phyloP scores from a whole-genome alignment of 2,113 vertebrate genomes.

The Rhynchomys soricoides region DNA sequence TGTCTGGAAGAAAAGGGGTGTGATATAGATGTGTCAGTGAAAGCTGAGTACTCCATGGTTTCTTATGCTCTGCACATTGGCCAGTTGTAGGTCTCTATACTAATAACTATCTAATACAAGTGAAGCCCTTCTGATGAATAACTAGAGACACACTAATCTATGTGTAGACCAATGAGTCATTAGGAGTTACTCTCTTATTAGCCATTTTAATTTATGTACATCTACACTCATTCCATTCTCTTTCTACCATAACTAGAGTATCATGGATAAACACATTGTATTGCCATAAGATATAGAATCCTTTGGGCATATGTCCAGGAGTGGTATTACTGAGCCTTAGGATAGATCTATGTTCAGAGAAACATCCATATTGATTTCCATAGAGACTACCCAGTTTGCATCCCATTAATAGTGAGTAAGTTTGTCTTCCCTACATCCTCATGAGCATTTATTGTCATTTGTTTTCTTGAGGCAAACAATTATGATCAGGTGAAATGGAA shows the following conservation, averaged over 20 bases:
- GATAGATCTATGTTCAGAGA: background rate
- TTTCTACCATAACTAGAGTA: background rate
- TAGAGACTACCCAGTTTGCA: background rate
- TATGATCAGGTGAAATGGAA: background rate
- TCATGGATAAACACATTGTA: background rate
- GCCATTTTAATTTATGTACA: background rate
- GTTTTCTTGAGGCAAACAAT: background rate
- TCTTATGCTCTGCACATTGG: background rate
- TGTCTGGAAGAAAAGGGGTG: background rate
- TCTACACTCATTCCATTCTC: background rate
- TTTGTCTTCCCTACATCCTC: background rate
- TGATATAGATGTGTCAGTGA: background rate
- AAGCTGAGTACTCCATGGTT: background rate
- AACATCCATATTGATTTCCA: background rate
- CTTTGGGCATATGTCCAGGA: background rate
- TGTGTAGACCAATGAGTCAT: background rate
- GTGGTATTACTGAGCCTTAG: background rate
- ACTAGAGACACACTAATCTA: background rate
- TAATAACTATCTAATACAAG: background rate
- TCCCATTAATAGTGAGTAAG: background rate
- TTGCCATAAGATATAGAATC: background rate
- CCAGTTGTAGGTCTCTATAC: background rate
- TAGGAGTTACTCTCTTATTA: background rate
- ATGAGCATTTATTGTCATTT: background rate
- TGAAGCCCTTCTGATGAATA: background rate